These are phyloP conservation scores for Scolanthus callimorphus DNA, from an alignment of 92 coral and sea anemone species.

Conservation along the genomic window DNA sequence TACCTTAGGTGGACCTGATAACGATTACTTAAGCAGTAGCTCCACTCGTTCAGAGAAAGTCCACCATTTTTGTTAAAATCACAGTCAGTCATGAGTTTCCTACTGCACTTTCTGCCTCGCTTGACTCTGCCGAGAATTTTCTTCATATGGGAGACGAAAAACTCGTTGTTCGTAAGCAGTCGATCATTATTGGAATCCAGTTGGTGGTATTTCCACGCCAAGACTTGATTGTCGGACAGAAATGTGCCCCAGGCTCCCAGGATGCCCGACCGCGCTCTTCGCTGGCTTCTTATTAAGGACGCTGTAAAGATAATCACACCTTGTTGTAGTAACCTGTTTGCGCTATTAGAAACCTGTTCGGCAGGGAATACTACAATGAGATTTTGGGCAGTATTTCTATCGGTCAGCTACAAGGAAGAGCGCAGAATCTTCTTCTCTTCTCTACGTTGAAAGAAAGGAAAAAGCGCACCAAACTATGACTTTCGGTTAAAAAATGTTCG, in stretches of 20 bases:
- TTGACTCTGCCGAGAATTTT: slow-evolving; percentile 65
- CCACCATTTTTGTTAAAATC: slow-evolving; percentile 78
- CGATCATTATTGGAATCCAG: slow-evolving; percentile 79
- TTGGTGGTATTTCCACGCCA: slow-evolving; percentile 85
- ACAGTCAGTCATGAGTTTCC: slow-evolving; percentile 73
- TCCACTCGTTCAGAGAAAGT: slow-evolving; percentile 76
- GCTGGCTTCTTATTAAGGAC: slow-evolving; percentile 48
- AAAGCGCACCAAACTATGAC: too few species aligned
- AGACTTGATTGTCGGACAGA: slow-evolving; percentile 71
- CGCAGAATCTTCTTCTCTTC: too few species aligned
- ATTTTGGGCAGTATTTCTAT: too few species aligned
- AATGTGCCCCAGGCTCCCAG: slow-evolving; percentile 50
- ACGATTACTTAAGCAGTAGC: slow-evolving; percentile 58
- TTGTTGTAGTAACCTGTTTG: too few species aligned
- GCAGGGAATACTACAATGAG: too few species aligned
- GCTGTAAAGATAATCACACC: too few species aligned
- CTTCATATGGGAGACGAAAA: slow-evolving; percentile 72
- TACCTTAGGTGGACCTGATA: not conserved
- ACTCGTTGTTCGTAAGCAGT: slow-evolving; percentile 48
- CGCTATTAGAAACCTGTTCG: too few species aligned
- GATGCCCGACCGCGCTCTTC: slow-evolving; percentile 66
- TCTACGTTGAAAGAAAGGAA: too few species aligned
- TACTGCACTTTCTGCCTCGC: slow-evolving; percentile 92
- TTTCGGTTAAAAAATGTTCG: too few species aligned
- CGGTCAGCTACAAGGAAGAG: too few species aligned